phyloP scores from a whole-genome alignment of 2,113 vertebrate genomes.

The Sylvietta virens region DNA sequence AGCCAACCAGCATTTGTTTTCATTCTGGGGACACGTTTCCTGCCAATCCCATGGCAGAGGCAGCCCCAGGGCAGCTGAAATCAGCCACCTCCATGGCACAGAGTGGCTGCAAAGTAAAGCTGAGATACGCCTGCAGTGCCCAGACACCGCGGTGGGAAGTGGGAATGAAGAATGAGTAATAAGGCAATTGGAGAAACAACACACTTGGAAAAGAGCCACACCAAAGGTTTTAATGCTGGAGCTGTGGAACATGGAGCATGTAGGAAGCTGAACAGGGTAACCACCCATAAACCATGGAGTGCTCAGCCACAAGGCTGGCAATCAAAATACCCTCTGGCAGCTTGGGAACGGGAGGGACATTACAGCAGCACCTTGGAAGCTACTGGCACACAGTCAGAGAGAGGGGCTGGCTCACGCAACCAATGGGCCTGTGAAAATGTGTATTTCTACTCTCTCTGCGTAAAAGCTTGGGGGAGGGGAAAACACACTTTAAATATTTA shows the following conservation, averaged over 20 bases:
- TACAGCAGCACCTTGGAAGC: neutral
- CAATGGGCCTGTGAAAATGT: rapidly evolving
- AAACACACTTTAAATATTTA: neutral
- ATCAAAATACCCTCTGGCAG: neutral
- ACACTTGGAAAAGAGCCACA: neutral
- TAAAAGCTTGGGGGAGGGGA: neutral
- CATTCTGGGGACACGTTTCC: neutral
- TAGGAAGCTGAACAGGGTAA: neutral
- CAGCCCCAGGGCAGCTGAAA: neutral
- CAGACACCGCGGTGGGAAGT: rapidly evolving
- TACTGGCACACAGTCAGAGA: neutral
- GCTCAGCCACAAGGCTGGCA: neutral
- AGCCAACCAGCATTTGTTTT: neutral
- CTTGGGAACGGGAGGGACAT: rapidly evolving
- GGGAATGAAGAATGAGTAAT: neutral
- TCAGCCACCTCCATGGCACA: rapidly evolving
- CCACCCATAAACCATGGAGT: neutral
- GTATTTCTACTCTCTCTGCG: neutral
- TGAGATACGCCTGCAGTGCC: rapidly evolving
- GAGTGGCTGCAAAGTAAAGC: neutral
- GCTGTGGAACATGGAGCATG: neutral
- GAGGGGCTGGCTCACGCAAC: neutral
- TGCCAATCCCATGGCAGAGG: neutral
- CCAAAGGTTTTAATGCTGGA: constrained; percentile 9
- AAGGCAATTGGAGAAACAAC: neutral